phyloP scores from a whole-genome alignment of 2,888 invertebrate genomes.

The Drosophila siamana region DNA sequence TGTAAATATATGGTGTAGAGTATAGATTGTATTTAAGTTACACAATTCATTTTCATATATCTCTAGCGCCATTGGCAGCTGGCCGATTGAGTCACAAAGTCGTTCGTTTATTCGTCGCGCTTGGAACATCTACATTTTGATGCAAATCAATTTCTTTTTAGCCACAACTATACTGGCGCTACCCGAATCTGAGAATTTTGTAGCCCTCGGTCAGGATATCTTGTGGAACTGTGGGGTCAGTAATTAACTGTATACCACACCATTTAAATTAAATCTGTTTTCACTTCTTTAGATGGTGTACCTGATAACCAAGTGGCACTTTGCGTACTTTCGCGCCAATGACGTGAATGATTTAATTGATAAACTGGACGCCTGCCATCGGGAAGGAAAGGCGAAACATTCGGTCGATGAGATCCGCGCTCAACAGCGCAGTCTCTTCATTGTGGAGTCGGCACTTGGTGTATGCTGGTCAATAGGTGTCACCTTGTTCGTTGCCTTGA shows the following conservation, averaged over 20 bases:
- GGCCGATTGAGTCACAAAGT: constrained; percentile 28
- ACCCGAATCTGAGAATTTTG: constrained; percentile 24
- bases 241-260: background rate
- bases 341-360: constrained; percentile 39
- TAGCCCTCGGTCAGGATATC: constrained; percentile 43
- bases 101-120: background rate
- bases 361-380: constrained; percentile 30
- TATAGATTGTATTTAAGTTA: too few species aligned
- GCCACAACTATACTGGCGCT: background rate
- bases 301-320: constrained; percentile 30
- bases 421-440: constrained; percentile 30
- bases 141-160: background rate
- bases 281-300: constrained; percentile 33
- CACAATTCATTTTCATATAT: background rate
- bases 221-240: constrained; percentile 34
- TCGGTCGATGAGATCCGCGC: background rate
- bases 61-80: constrained; percentile 33
- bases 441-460: constrained; percentile 4
- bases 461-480: constrained; percentile 27
- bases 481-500: constrained; percentile 5
- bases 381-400: background rate
- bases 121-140: constrained; percentile 20
- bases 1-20: constrained; percentile 25
- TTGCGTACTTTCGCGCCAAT: constrained; percentile 22
- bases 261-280: background rate